Evolutionary conservation across 1,140 invertebrate species (phyloP).

Genomic region (Neoseiulus cucumeris): DNA sequence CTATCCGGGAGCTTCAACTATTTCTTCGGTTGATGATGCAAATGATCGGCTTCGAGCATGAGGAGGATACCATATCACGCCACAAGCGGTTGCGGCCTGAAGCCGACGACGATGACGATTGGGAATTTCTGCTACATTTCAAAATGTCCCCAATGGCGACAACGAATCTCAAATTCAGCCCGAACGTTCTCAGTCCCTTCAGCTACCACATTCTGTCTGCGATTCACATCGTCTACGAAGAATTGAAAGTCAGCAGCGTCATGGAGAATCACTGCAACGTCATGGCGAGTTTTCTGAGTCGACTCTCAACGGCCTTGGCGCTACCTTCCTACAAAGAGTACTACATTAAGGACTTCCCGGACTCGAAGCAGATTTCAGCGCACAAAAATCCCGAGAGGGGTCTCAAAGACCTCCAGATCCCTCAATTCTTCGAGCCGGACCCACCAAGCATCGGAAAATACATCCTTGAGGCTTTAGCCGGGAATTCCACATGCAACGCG

Average conservation of each 20-base stretch:
- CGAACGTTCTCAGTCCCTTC: background rate
- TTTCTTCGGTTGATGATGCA: background rate
- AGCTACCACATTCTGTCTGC: background rate
- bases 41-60: background rate
- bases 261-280: background rate
- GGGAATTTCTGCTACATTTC: background rate
- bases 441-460: constrained; percentile 18
- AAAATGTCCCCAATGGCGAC: background rate
- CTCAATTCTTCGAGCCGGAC: constrained; percentile 18
- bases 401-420: constrained; percentile 19
- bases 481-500: constrained; percentile 5
- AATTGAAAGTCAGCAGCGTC: background rate
- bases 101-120: background rate
- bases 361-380: constrained; percentile 30
- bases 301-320: constrained; percentile 30
- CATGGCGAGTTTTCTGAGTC: background rate
- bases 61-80: background rate
- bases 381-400: constrained; percentile 23
- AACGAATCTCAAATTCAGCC: background rate
- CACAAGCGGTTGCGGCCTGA: background rate
- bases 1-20: background rate
- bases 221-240: background rate
- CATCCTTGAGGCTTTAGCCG: background rate
- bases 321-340: constrained; percentile 48
- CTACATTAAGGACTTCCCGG: constrained; percentile 68